Evolutionary conservation across 1,140 invertebrate genomes (phyloP).

Genomic region (Drosophila sp.): DNA sequence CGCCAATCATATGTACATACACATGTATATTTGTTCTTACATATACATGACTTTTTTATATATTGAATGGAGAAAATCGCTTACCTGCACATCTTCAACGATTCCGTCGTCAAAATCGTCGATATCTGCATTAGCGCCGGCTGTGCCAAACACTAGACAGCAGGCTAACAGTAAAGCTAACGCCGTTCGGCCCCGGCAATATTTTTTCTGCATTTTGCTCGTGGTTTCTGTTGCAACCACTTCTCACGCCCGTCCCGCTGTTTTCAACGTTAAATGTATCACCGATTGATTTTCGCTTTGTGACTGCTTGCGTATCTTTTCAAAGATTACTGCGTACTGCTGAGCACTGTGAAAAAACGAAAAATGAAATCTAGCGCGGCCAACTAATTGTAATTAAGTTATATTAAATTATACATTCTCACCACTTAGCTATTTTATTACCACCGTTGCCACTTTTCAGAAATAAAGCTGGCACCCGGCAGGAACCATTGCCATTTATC

Average conservation of each 20-base stretch:
- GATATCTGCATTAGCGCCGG: conserved; percentile 35
- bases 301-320: conserved; percentile 52
- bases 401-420: conserved; percentile 78
- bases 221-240: conserved; percentile 43
- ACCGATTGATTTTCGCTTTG: conserved; percentile 30
- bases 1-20: conserved; percentile 5
- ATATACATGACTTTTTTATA: not conserved
- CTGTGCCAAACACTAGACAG: conserved; percentile 35
- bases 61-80: conserved; percentile 12
- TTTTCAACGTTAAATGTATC: conserved; percentile 7
- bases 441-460: no score
- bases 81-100: conserved; percentile 79
- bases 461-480: no score
- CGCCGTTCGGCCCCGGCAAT: conserved; percentile 53
- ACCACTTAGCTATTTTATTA: conserved; percentile 47
- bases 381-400: conserved; percentile 76
- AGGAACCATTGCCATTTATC: no score
- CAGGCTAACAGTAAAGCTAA: conserved; percentile 57
- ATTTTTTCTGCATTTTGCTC: conserved; percentile 62
- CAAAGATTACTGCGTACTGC: conserved; percentile 57
- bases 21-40: not conserved
- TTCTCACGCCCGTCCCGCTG: conserved; percentile 6
- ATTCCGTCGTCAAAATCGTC: conserved; percentile 76
- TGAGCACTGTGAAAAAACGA: conserved; percentile 53
- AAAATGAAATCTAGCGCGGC: conserved; percentile 64